These are phyloP conservation scores for Eupithecia subumbrata DNA, from an alignment of 2,888 invertebrate genomes.

Conservation along the genomic window DNA sequence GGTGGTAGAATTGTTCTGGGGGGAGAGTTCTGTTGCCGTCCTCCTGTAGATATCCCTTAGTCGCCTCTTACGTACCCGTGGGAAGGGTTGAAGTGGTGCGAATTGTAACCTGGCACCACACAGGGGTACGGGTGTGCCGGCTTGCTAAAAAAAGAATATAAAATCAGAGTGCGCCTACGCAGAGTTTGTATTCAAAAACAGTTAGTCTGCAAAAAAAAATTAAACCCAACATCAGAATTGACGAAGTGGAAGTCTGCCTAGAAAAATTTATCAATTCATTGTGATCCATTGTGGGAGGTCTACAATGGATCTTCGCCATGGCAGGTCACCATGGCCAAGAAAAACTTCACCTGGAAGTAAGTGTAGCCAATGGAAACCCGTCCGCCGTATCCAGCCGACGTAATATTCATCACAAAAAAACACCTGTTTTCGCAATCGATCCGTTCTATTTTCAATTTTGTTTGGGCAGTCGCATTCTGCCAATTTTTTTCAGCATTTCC, in stretches of 20 bases:
- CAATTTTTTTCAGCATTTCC: constrained; percentile 56
- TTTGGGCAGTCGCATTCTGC: constrained; percentile 51
- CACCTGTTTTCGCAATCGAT: constrained; percentile 68
- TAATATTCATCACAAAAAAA: constrained; percentile 33
- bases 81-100: too few species aligned
- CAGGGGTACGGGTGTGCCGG: background rate
- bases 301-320: too few species aligned
- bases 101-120: too few species aligned
- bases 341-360: background rate
- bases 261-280: too few species aligned
- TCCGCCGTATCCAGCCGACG: constrained; percentile 44
- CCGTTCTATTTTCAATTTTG: constrained; percentile 60
- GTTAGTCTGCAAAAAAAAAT: background rate
- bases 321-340: too few species aligned
- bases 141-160: background rate
- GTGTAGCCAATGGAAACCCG: constrained; percentile 37
- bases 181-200: background rate
- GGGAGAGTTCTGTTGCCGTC: too few species aligned
- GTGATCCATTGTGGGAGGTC: too few species aligned
- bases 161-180: background rate
- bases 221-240: background rate
- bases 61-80: too few species aligned
- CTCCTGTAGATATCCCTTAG: too few species aligned
- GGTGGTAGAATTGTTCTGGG: too few species aligned
- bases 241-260: background rate